phyloP scores from a whole-genome alignment of 2,888 invertebrate genomes.

The Amphipoea lucens region DNA sequence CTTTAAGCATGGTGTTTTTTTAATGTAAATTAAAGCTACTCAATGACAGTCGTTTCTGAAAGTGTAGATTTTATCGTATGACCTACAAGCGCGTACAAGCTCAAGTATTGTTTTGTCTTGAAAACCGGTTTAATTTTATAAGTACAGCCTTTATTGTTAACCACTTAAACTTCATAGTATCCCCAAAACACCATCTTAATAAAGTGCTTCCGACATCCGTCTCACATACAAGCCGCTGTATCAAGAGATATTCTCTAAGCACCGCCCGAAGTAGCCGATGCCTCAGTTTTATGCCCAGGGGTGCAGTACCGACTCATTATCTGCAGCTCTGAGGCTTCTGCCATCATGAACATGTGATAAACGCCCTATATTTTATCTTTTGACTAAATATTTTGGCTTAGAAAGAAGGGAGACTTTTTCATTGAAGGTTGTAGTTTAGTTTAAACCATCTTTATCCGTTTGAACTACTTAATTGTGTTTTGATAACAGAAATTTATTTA shows the following conservation, averaged over 20 bases:
- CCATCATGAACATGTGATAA: conserved; percentile 61
- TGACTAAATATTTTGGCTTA: conserved; percentile 49
- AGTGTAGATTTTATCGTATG: background rate
- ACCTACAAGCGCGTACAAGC: background rate
- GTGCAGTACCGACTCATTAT: conserved; percentile 72
- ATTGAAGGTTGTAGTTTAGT: background rate
- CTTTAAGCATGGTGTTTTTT: too few relatives aligned
- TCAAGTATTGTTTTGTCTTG: background rate
- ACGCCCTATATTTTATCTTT: conserved; percentile 62
- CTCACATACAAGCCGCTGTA: conserved; percentile 30
- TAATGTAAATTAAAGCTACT: background rate
- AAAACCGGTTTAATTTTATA: background rate
- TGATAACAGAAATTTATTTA: background rate
- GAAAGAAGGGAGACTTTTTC: conserved; percentile 8
- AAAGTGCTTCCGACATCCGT: conserved; percentile 12
- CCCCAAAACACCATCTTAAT: conserved; percentile 19
- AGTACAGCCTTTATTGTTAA: background rate
- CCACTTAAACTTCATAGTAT: background rate
- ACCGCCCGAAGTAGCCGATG: conserved; percentile 10
- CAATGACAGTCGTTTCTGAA: background rate
- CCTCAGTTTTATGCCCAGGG: conserved; percentile 63
- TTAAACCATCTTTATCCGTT: background rate
- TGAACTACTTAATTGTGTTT: background rate
- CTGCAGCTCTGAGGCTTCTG: conserved; percentile 61
- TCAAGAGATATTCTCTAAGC: conserved; percentile 48